Evolutionary conservation across 2,113 vertebrate genomes (phyloP).

Genomic region (Thamnophis sirtalis): DNA sequence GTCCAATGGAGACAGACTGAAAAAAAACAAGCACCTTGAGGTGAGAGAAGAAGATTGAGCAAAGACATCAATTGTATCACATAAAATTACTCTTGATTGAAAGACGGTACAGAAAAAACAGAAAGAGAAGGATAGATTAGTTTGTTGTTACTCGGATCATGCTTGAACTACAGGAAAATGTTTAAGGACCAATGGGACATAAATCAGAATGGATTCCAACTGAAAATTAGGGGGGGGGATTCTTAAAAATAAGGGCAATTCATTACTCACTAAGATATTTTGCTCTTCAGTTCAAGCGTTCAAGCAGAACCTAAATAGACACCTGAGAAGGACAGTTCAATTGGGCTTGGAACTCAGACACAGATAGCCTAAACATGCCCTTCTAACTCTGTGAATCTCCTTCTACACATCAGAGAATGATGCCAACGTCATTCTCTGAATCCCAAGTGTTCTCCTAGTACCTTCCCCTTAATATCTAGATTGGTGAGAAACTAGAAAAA

Average conservation of each 20-base stretch:
- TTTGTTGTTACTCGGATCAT: not conserved
- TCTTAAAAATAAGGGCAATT: not conserved
- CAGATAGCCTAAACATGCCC: not conserved
- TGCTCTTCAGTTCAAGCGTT: not conserved
- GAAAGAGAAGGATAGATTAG: not conserved
- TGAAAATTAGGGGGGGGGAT: not conserved
- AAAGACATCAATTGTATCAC: not conserved
- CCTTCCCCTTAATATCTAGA: conserved; percentile 3
- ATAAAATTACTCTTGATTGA: not conserved
- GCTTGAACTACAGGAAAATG: not conserved
- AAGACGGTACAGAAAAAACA: not conserved
- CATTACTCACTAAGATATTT: not conserved
- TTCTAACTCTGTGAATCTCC: not conserved
- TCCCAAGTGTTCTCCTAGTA: conserved; percentile 52
- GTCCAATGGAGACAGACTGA: not conserved
- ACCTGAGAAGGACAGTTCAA: not conserved
- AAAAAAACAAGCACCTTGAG: not conserved
- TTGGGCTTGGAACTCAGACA: not conserved
- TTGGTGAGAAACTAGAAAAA: conserved; percentile 34
- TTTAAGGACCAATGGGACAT: not conserved
- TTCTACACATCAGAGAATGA: not conserved
- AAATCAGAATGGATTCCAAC: not conserved
- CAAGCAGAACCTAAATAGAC: not conserved
- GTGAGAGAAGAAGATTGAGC: not conserved
- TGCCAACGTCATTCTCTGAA: conserved; percentile 15